phyloP scores from a whole-genome alignment of 2,113 vertebrate species.

The Hippocampus mohnikei region DNA sequence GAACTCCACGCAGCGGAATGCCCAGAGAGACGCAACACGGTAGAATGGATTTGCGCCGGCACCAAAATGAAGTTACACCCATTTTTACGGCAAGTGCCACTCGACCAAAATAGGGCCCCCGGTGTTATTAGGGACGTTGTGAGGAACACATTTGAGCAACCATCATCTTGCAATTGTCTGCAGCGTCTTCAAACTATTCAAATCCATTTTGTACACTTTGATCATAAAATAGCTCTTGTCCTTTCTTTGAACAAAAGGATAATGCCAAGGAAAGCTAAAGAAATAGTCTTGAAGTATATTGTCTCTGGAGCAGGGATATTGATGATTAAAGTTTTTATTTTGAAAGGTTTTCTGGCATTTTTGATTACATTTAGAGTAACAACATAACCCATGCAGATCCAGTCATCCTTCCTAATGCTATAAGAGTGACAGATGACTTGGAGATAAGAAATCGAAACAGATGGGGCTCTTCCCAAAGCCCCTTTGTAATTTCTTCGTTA shows the following conservation, averaged over 20 bases:
- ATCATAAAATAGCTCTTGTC: not conserved
- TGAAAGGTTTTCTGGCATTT: not conserved
- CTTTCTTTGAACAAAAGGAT: not conserved
- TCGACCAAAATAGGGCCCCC: too few species aligned
- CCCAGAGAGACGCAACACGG: too few species aligned
- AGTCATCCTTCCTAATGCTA: slow-evolving; percentile 15
- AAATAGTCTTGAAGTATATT: not conserved
- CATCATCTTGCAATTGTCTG: not conserved
- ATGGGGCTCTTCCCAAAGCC: slow-evolving; percentile 43
- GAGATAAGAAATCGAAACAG: slow-evolving; percentile 37
- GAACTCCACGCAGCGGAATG: too few species aligned
- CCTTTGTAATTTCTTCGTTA: slow-evolving; percentile 45
- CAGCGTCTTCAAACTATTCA: not conserved
- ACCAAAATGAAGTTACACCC: too few species aligned
- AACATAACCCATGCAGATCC: slow-evolving; percentile 23
- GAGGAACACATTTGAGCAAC: too few species aligned
- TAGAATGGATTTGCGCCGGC: too few species aligned
- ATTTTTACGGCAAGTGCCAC: too few species aligned
- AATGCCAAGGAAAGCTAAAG: not conserved
- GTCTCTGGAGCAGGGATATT: not conserved
- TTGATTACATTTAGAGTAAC: slow-evolving; percentile 23
- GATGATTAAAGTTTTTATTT: not conserved
- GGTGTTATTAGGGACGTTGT: not conserved
- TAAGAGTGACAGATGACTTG: slow-evolving; percentile 1
- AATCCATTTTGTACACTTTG: not conserved